A percentile compares a stretch with the other conserved stretches of the same genome.
Conservation (phyloP, 2,113 vertebrate species). For the Xyrauchen texanus region DNA sequence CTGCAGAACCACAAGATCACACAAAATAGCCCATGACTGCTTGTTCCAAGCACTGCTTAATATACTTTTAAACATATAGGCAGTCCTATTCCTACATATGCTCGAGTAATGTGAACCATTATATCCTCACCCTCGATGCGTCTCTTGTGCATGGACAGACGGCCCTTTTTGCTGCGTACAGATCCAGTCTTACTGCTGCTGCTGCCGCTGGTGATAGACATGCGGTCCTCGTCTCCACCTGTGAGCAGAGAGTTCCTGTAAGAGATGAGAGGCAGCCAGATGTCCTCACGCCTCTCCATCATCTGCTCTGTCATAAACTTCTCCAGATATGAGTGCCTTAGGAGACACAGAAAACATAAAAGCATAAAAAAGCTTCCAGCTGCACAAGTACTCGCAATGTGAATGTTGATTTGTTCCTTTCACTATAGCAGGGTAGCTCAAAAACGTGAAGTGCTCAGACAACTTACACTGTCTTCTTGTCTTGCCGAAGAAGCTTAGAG, state of each 20-base stretch:
- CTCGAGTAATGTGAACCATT: neutral
- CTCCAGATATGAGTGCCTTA: constrained; percentile 92
- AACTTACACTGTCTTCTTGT: constrained; percentile 98
- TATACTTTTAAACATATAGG: neutral
- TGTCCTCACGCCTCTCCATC: constrained; percentile 94
- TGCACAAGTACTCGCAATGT: neutral
- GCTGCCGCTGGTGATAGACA: constrained; percentile 92
- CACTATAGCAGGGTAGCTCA: too few relatives aligned
- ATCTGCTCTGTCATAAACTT: constrained; percentile 96
- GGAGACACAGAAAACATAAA: neutral
- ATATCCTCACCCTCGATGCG: constrained; percentile 86
- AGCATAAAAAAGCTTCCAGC: neutral
- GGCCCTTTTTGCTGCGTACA: constrained; percentile 91
- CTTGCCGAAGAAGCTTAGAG: constrained; percentile 93
- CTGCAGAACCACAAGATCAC: constrained; percentile 65
- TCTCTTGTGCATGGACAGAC: constrained; percentile 90
- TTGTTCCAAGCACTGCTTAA: neutral
- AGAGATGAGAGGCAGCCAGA: constrained; percentile 98
- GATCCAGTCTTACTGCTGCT: constrained; percentile 95
- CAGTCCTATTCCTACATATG: too few relatives aligned
- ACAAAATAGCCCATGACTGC: neutral
- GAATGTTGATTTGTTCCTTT: too few relatives aligned
- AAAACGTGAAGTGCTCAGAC: neutral
- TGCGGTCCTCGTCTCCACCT: constrained; percentile 90
- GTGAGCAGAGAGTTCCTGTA: constrained; percentile 94